Percentiles rank a stretch among this genome's conserved stretches.
Evolutionary conservation across 2,888 invertebrate genomes (phyloP).

Genomic region (Leucoptera coffeella): DNA sequence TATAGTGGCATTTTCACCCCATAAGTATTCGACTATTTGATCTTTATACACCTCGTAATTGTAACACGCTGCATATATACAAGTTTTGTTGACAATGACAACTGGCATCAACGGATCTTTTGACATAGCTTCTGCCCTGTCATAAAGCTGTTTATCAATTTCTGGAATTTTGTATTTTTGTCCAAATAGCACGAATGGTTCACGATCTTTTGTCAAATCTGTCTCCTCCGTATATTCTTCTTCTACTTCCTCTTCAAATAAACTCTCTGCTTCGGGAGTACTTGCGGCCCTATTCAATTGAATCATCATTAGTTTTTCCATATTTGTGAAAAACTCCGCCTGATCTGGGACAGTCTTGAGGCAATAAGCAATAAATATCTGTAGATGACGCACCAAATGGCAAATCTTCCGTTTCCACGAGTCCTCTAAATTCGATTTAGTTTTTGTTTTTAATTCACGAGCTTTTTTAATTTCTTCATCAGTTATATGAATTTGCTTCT

Average conservation of each 20-base stretch:
- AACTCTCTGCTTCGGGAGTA: conserved; percentile 18
- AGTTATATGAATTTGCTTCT: conserved; percentile 16
- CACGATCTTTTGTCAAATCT: no score
- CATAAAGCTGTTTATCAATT: conserved; percentile 16
- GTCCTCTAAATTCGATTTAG: no score
- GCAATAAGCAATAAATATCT: conserved; percentile 28
- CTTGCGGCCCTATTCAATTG: conserved; percentile 24
- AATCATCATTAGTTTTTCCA: conserved; percentile 34
- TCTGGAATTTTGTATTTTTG: conserved; percentile 20
- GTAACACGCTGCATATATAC: conserved; percentile 31
- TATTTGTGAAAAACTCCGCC: conserved; percentile 34
- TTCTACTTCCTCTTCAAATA: conserved; percentile 17
- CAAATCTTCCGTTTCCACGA: conserved; percentile 33
- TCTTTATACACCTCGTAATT: conserved; percentile 23
- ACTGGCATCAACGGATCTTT: no score
- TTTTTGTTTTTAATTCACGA: conserved; percentile 17
- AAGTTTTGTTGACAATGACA: conserved; percentile 27
- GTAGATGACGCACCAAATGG: conserved; percentile 30
- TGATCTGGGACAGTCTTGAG: conserved; percentile 27
- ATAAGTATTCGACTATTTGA: conserved; percentile 19
- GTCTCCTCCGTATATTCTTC: conserved; percentile 16
- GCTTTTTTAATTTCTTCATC: conserved; percentile 19
- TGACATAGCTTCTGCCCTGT: no score
- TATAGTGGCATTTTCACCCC: conserved; percentile 17
- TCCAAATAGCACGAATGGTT: conserved; percentile 29